These are phyloP conservation scores for Oxyscelio sp. DNA, from an alignment of 2,888 invertebrate species.

Conservation along the genomic window DNA sequence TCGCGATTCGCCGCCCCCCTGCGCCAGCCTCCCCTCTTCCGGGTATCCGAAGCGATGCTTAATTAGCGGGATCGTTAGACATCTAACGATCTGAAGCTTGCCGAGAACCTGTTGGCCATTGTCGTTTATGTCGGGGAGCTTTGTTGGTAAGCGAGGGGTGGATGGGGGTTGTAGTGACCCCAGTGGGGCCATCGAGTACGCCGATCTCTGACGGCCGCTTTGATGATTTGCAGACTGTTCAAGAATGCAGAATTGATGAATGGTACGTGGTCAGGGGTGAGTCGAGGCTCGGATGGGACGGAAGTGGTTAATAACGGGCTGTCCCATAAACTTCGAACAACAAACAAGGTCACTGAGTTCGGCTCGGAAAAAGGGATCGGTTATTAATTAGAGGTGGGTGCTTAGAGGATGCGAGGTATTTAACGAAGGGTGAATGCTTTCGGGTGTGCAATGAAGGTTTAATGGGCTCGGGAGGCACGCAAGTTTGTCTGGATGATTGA, in stretches of 20 bases:
- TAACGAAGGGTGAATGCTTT: too few species aligned
- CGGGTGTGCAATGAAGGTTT: too few species aligned
- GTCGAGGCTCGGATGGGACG: not conserved
- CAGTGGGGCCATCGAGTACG: not conserved
- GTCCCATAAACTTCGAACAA: not conserved
- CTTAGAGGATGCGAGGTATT: too few species aligned
- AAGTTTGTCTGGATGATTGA: too few species aligned
- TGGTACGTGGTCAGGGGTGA: not conserved
- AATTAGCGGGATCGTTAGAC: slow-evolving; percentile 73
- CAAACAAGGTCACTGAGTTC: slow-evolving; percentile 18
- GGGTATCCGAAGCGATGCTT: slow-evolving; percentile 70
- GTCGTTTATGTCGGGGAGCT: slow-evolving; percentile 33
- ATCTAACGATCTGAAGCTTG: slow-evolving; percentile 70
- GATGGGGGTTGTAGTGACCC: not conserved
- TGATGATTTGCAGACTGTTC: slow-evolving; percentile 18
- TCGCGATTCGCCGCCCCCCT: slow-evolving; percentile 77
- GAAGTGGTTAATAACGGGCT: not conserved
- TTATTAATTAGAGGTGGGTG: slow-evolving; percentile 19
- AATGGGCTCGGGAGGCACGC: too few species aligned
- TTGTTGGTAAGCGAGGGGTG: slow-evolving; percentile 27
- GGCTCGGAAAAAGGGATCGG: slow-evolving; percentile 17
- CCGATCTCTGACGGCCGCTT: slow-evolving; percentile 1
- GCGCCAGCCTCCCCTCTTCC: slow-evolving; percentile 26
- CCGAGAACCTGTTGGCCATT: slow-evolving; percentile 44
- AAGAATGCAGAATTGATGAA: slow-evolving; percentile 16